These are phyloP conservation scores for Drosophila guanche DNA, from an alignment of 1,140 invertebrate genomes.

Conservation along the genomic window DNA sequence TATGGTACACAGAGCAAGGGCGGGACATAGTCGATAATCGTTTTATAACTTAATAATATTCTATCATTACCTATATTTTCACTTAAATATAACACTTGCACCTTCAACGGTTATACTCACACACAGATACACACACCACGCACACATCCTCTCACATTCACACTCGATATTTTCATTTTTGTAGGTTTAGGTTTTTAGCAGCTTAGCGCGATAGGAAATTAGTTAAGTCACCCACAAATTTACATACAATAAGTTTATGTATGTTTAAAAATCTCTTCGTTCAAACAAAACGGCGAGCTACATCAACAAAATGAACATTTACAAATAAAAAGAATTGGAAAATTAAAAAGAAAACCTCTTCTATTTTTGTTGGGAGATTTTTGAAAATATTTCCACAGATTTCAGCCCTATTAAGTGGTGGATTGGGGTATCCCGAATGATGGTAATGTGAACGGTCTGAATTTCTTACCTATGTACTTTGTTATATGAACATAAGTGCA, in stretches of 20 bases:
- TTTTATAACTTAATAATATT: constrained; percentile 61
- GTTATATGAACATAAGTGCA: neutral
- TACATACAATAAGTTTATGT: constrained; percentile 53
- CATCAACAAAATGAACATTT: constrained; percentile 42
- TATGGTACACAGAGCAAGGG: constrained; percentile 60
- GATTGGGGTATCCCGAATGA: neutral
- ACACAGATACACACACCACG: constrained; percentile 25
- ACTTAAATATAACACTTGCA: constrained; percentile 25
- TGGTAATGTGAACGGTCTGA: no score
- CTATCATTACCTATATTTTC: constrained; percentile 54
- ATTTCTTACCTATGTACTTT: no score
- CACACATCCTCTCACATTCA: constrained; percentile 14
- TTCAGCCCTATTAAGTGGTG: neutral
- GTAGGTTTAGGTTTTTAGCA: constrained; percentile 78
- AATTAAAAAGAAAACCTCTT: constrained; percentile 18
- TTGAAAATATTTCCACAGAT: no score
- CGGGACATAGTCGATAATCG: constrained; percentile 71
- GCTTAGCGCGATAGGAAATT: constrained; percentile 60
- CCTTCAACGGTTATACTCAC: constrained; percentile 37
- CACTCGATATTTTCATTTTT: constrained; percentile 67
- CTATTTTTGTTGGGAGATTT: constrained; percentile 15
- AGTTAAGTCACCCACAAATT: constrained; percentile 49
- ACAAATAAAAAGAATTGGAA: constrained; percentile 47
- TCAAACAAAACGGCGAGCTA: constrained; percentile 14
- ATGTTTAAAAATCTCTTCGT: constrained; percentile 20